Evolutionary conservation across 1,140 invertebrate species (phyloP), one percentile per base, ranked within the genome.

Genomic region (Marisa cornuarietis): DNA sequence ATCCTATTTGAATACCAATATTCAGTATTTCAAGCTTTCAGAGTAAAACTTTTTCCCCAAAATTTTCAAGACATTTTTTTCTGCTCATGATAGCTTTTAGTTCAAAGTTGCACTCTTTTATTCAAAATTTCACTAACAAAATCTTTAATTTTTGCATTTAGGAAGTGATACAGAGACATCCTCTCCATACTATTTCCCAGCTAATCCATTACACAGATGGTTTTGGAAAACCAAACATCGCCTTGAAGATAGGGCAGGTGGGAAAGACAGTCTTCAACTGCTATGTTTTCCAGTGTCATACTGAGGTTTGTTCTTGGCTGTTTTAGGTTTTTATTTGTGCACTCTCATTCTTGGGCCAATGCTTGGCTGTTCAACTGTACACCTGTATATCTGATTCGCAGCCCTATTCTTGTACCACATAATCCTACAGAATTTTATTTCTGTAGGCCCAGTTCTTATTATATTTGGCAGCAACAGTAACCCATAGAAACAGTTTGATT

Each of bases 181-280:
- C 89, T 14, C 82, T 90, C 7, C 87, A 90, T 72, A 89, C 86
- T 0, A 84, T 90, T 62, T 85, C 87, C 24, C 88, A 90, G 79
- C 81, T 89, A 24, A 85, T 89, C 54, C 86, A 88, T 58, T 90
- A 88, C 82, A 84, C 83, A 71, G 88, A 90, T 83, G 89, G 87
- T 9, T 85, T 85, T 73, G 82, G 82, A 14, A 83, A 85, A 72
- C 84, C 85, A 49, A 88, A 90, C 77, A 85, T 90, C 79, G 88
- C 85, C n/a, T 78, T 90, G 22, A 90, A 89, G 79, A 88, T 87
- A 31, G 88, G 89, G 22, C 86, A 86, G 79, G 84, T 86, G 24
- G 84, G 83, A n/a, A 87, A 85, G 71, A 71, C 79, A 11, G 75
- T 83, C n/a, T 88, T 83, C 83, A 85, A 87, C 76, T 88, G 87